phyloP scores from a whole-genome alignment of 2,797 vertebrate genomes.

The Gadopsis marmoratus region DNA sequence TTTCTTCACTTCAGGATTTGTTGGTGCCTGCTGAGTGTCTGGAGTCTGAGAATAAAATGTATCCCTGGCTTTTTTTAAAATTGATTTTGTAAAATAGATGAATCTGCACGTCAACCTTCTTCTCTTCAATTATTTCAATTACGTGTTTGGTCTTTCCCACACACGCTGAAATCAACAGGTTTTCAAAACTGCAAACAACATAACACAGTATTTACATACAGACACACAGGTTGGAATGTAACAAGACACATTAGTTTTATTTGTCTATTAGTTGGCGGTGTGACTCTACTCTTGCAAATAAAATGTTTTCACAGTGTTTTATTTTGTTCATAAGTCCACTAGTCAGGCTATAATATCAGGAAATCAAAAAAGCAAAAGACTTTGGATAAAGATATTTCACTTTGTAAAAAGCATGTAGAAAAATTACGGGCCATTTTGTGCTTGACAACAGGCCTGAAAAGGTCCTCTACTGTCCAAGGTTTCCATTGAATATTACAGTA shows the following conservation, averaged over 20 bases:
- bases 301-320: not conserved
- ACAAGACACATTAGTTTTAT: no score
- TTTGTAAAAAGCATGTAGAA: not conserved
- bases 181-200: not conserved
- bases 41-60: slow-evolving; percentile 24
- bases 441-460: not conserved
- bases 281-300: not conserved
- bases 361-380: not conserved
- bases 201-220: not conserved
- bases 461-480: no score
- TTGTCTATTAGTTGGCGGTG: not conserved
- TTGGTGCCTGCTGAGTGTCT: slow-evolving; percentile 39
- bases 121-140: slow-evolving; percentile 1
- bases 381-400: not conserved
- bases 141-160: not conserved
- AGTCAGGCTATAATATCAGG: not conserved
- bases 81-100: slow-evolving; percentile 47
- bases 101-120: not conserved
- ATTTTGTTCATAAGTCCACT: not conserved
- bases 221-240: not conserved
- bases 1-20: slow-evolving; percentile 57
- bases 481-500: not conserved
- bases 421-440: not conserved
- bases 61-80: slow-evolving; percentile 16
- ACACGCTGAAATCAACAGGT: not conserved